Evolutionary conservation across 2,888 invertebrate genomes (phyloP).

Genomic region (Lepidocyrtinus sp.): DNA sequence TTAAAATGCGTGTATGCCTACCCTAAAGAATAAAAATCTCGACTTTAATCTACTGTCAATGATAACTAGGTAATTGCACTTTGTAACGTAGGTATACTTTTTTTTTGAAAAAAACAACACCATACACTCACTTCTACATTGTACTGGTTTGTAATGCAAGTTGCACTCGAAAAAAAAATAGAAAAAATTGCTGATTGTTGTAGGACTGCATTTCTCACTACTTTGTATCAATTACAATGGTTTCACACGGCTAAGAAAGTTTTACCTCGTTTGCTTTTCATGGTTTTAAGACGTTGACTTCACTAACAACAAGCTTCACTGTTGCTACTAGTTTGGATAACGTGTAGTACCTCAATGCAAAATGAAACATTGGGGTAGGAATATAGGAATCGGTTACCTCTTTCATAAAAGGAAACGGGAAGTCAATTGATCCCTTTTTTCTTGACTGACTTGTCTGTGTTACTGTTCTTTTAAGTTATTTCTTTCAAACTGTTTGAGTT

Average conservation of each 20-base stretch:
- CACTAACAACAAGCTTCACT: no score
- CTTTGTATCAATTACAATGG: conserved; percentile 15
- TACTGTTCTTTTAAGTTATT: no score
- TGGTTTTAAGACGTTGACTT: no score
- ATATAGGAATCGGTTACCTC: not conserved
- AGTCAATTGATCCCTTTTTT: conserved; percentile 11
- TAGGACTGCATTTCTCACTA: conserved; percentile 6
- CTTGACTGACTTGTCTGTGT: no score
- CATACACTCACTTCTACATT: no score
- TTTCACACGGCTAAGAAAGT: conserved; percentile 8
- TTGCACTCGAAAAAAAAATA: not conserved
- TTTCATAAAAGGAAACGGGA: not conserved
- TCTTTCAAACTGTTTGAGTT: no score
- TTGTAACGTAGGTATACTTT: no score
- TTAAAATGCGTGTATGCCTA: not conserved
- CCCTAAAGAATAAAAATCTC: not conserved
- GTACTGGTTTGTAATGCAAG: not conserved
- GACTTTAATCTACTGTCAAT: conserved; percentile 1
- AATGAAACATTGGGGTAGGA: not conserved
- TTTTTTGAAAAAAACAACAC: no score
- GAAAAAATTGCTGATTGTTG: conserved; percentile 1
- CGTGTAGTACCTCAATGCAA: not conserved
- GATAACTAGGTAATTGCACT: conserved; percentile 18
- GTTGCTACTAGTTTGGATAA: not conserved
- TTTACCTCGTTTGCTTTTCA: conserved; percentile 1